Evolutionary conservation across 2,797 vertebrate species (phyloP).

Genomic region (Spinibarbus caldwelli): DNA sequence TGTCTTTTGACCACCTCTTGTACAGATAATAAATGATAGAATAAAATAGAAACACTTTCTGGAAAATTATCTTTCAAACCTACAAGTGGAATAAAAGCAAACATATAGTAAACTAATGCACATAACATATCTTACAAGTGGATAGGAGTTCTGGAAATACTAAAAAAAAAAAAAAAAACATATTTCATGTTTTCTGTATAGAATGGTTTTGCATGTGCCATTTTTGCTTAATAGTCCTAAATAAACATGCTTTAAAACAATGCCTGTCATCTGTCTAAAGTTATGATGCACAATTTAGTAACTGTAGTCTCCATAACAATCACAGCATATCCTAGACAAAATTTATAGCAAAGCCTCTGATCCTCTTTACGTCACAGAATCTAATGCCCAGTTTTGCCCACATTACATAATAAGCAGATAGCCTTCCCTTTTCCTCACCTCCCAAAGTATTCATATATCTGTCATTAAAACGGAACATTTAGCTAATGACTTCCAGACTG

Average conservation of each 20-base stretch:
- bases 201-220: too few species aligned
- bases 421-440: constrained; percentile 43
- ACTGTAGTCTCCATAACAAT: constrained; percentile 1
- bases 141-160: too few species aligned
- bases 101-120: too few species aligned
- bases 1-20: too few species aligned
- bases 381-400: too few species aligned
- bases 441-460: constrained; percentile 56
- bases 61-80: too few species aligned
- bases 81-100: too few species aligned
- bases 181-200: too few species aligned
- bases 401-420: constrained; percentile 52
- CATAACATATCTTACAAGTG: too few species aligned
- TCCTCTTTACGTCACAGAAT: constrained; percentile 28
- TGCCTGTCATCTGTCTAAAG: neutral
- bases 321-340: neutral
- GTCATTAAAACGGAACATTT: constrained; percentile 41
- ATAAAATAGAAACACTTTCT: too few species aligned
- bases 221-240: neutral
- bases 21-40: too few species aligned
- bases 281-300: neutral
- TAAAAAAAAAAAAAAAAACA: too few species aligned
- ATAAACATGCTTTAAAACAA: neutral
- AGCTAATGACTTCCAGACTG: constrained; percentile 61
- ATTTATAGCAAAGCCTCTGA: constrained; percentile 24